Conservation (phyloP, 2,113 vertebrate species). For the Psammodynastes pulverulentus region DNA sequence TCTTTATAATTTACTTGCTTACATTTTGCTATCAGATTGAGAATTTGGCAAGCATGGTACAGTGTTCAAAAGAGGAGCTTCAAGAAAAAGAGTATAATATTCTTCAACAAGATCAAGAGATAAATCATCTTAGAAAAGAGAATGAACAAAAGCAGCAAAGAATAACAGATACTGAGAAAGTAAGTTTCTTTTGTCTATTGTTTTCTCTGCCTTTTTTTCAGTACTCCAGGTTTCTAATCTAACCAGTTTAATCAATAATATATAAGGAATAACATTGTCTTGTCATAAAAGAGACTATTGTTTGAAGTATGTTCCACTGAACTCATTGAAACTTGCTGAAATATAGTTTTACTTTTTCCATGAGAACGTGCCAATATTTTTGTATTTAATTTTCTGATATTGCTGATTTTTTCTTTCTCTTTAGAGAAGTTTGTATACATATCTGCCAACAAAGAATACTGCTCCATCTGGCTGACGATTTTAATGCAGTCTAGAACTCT, state of each 20-base stretch:
- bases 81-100: slow-evolving; percentile 71
- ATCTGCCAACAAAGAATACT: neutral
- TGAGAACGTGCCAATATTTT: neutral
- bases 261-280: neutral
- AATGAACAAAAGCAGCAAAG: slow-evolving; percentile 56
- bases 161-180: slow-evolving; percentile 64
- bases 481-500: neutral
- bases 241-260: neutral
- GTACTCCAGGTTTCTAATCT: neutral
- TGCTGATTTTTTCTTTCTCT: neutral
- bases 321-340: neutral
- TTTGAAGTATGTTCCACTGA: neutral
- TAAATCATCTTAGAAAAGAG: slow-evolving; percentile 73
- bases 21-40: slow-evolving; percentile 64
- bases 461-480: neutral
- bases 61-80: slow-evolving; percentile 68
- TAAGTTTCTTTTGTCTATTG: slow-evolving; percentile 50
- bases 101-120: slow-evolving; percentile 73
- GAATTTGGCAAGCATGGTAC: slow-evolving; percentile 69
- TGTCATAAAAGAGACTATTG: neutral
- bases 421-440: neutral
- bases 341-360: neutral
- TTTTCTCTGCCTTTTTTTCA: slow-evolving; percentile 10
- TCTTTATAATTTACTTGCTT: neutral
- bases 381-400: neutral